Conservation (phyloP, 2,888 invertebrate species). For the Nymphalis c-album region DNA sequence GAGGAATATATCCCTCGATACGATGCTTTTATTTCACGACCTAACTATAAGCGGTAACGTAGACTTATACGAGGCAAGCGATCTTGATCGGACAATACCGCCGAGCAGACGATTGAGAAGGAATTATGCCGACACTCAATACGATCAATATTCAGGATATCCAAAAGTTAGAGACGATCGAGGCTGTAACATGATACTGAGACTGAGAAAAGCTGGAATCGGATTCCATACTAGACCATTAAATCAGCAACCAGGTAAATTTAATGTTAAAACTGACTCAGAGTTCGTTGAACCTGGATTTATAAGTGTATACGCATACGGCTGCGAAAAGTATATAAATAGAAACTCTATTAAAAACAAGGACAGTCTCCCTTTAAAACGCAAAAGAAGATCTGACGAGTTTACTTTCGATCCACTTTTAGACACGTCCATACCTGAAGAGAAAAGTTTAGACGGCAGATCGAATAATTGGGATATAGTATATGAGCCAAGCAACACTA, state of each 20-base stretch:
- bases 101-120: conserved; percentile 57
- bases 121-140: conserved; percentile 67
- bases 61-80: conserved; percentile 78
- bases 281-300: conserved; percentile 92
- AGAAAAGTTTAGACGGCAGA: conserved; percentile 50
- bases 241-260: conserved; percentile 84
- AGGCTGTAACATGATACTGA: conserved; percentile 89
- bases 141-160: conserved; percentile 57
- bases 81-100: conserved; percentile 63
- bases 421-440: conserved; percentile 49
- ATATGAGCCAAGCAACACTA: conserved; percentile 62
- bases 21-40: conserved; percentile 89
- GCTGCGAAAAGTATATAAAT: conserved; percentile 84
- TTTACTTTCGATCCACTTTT: conserved; percentile 67
- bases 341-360: conserved; percentile 68
- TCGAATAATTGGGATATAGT: conserved; percentile 63
- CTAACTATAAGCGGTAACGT: conserved; percentile 89
- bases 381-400: conserved; percentile 67
- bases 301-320: conserved; percentile 92
- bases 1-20: conserved; percentile 86
- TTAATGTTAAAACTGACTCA: conserved; percentile 89
- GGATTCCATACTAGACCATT: conserved; percentile 88
- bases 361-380: conserved; percentile 61
- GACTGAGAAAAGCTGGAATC: conserved; percentile 88
- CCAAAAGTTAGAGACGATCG: conserved; percentile 65